Evolutionary conservation across 2,797 vertebrate species (phyloP).

Genomic region (Enteromius argenteus): DNA sequence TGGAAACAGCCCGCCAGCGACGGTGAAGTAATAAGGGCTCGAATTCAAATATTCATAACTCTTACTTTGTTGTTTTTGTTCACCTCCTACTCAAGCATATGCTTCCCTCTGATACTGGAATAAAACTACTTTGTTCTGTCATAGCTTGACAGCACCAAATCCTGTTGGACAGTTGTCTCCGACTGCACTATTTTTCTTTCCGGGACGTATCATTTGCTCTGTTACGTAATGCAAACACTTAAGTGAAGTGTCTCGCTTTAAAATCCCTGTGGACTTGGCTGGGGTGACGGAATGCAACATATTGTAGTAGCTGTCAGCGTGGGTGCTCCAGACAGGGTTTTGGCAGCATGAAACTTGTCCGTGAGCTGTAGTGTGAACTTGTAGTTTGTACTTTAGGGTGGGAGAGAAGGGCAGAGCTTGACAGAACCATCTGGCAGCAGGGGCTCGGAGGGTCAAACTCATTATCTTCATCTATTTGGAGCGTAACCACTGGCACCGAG

Average conservation of each 20-base stretch:
- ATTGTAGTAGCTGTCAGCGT: constrained; percentile 35
- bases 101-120: constrained; percentile 35
- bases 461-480: constrained; percentile 63
- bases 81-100: constrained; percentile 40
- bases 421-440: constrained; percentile 58
- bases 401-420: constrained; percentile 36
- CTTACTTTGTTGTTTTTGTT: constrained; percentile 23
- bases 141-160: constrained; percentile 42
- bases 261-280: constrained; percentile 23
- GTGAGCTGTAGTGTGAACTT: constrained; percentile 39
- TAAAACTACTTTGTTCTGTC: constrained; percentile 26
- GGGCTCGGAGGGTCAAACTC: constrained; percentile 55
- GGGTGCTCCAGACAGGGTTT: constrained; percentile 7
- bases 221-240: constrained; percentile 36
- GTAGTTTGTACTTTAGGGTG: constrained; percentile 31
- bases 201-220: not conserved
- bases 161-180: constrained; percentile 23
- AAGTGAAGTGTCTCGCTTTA: constrained; percentile 1
- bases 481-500: constrained; percentile 57
- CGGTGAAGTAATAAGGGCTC: not conserved
- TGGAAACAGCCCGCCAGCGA: not conserved
- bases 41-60: not conserved
- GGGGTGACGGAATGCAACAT: constrained; percentile 23
- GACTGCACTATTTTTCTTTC: constrained; percentile 14
- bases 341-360: constrained; percentile 24